Evolutionary conservation across 2,113 vertebrate species (phyloP).

Genomic region (Columba livia): DNA sequence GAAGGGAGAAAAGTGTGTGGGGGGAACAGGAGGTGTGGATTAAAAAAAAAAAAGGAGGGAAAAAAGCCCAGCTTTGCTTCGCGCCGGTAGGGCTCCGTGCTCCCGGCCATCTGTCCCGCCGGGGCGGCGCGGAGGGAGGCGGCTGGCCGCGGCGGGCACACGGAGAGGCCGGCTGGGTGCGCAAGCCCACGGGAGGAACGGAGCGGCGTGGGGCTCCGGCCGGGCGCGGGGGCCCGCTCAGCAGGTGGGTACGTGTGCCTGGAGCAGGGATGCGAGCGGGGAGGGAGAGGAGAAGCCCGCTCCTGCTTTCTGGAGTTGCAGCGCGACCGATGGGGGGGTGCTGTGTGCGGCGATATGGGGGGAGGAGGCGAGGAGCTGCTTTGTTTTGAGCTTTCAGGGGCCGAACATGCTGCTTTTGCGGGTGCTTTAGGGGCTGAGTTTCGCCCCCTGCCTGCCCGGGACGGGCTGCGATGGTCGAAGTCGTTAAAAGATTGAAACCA

Average conservation of each 20-base stretch:
- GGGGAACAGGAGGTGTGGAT: background rate
- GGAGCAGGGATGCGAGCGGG: background rate
- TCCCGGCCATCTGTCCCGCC: conserved; percentile 62
- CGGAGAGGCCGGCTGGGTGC: background rate
- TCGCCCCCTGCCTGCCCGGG: background rate
- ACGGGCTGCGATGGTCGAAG: background rate
- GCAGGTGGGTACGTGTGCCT: conserved; percentile 78
- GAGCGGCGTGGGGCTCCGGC: background rate
- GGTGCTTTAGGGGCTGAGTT: background rate
- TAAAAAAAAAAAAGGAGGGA: too few species aligned
- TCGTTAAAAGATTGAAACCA: background rate
- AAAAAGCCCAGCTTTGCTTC: conserved; percentile 18
- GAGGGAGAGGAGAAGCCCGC: background rate
- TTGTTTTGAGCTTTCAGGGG: background rate
- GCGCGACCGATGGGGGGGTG: background rate
- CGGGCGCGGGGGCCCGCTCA: background rate
- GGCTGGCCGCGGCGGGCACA: background rate
- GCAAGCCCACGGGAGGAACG: background rate
- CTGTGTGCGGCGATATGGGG: background rate
- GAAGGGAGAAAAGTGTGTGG: background rate
- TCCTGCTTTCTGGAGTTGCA: background rate
- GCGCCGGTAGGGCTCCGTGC: conserved; percentile 34
- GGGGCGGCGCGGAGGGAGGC: conserved; percentile 18
- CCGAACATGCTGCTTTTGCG: background rate
- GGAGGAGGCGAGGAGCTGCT: background rate